Conservation (phyloP, 1,140 invertebrate genomes). For the Popillia japonica region DNA sequence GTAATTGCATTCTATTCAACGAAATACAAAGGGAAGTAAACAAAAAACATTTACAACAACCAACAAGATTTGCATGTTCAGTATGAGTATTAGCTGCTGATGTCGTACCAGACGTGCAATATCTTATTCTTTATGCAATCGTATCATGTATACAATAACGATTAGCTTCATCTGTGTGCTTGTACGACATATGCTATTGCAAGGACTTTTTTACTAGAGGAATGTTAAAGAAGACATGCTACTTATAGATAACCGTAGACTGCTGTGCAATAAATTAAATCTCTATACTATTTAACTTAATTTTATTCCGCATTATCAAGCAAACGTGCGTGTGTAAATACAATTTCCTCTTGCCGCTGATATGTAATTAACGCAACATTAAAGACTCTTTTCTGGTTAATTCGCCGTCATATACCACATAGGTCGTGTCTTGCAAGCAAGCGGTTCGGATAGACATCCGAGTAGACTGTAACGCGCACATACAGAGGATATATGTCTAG, state of each 20-base stretch:
- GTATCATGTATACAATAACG: too few relatives aligned
- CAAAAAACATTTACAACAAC: too few relatives aligned
- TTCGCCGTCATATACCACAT: slow-evolving; percentile 25
- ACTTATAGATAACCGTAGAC: background rate
- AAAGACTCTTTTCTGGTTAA: background rate
- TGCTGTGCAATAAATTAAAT: background rate
- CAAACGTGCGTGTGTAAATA: slow-evolving; percentile 2
- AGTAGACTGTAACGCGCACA: slow-evolving; percentile 5
- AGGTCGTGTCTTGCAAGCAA: background rate
- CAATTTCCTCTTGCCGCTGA: slow-evolving; percentile 1
- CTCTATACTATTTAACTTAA: slow-evolving; percentile 5
- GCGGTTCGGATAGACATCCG: background rate
- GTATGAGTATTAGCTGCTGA: too few relatives aligned
- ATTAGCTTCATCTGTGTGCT: too few relatives aligned
- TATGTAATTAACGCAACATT: slow-evolving; percentile 31
- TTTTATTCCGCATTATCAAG: slow-evolving; percentile 25
- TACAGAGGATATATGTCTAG: slow-evolving; percentile 13
- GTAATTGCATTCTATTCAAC: too few relatives aligned
- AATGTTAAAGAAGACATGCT: slow-evolving; percentile 1
- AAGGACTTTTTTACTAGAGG: background rate
- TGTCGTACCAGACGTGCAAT: too few relatives aligned
- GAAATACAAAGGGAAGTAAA: too few relatives aligned
- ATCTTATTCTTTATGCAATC: too few relatives aligned
- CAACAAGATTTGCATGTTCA: too few relatives aligned
- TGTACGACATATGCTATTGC: too few relatives aligned